Evolutionary conservation across 1,140 invertebrate genomes (phyloP).

Genomic region (Drosophila lowei): DNA sequence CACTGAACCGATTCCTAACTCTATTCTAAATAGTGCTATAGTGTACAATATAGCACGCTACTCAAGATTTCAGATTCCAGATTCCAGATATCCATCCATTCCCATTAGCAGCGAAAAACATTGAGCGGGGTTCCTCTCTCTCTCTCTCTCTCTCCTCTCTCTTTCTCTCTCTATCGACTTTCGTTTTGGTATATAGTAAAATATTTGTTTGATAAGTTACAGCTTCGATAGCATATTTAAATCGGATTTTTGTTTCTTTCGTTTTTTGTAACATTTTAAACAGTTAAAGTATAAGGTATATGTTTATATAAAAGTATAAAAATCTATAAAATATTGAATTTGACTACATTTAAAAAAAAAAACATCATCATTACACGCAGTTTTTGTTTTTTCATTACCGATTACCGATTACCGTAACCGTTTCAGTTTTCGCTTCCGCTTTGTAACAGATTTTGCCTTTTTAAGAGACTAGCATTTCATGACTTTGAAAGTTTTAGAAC

Average conservation of each 20-base stretch:
- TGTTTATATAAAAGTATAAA: slow-evolving; percentile 81
- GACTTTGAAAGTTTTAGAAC: slow-evolving; percentile 69
- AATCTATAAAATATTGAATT: slow-evolving; percentile 81
- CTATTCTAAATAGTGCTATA: slow-evolving; percentile 33
- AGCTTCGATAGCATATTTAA: slow-evolving; percentile 66
- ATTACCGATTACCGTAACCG: slow-evolving; percentile 13
- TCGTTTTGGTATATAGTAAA: slow-evolving; percentile 61
- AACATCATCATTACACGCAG: slow-evolving; percentile 55
- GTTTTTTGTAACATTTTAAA: slow-evolving; percentile 49
- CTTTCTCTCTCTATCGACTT: slow-evolving; percentile 19
- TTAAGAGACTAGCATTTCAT: slow-evolving; percentile 74
- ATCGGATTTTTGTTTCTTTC: slow-evolving; percentile 36
- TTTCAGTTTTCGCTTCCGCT: slow-evolving; percentile 31
- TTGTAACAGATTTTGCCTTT: slow-evolving; percentile 62
- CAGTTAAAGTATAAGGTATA: slow-evolving; percentile 81
- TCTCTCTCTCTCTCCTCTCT: no score
- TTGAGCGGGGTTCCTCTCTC: slow-evolving; percentile 58
- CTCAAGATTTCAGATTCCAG: slow-evolving; percentile 63
- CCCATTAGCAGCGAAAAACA: slow-evolving; percentile 55
- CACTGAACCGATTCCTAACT: slow-evolving; percentile 44
- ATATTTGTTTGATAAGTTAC: slow-evolving; percentile 72
- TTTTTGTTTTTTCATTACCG: slow-evolving; percentile 29
- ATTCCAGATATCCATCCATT: slow-evolving; percentile 12
- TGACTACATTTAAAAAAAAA: slow-evolving; percentile 76
- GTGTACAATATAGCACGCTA: slow-evolving; percentile 57